Conservation (phyloP, 2,113 vertebrate genomes). For the Pygoscelis antarcticus region DNA sequence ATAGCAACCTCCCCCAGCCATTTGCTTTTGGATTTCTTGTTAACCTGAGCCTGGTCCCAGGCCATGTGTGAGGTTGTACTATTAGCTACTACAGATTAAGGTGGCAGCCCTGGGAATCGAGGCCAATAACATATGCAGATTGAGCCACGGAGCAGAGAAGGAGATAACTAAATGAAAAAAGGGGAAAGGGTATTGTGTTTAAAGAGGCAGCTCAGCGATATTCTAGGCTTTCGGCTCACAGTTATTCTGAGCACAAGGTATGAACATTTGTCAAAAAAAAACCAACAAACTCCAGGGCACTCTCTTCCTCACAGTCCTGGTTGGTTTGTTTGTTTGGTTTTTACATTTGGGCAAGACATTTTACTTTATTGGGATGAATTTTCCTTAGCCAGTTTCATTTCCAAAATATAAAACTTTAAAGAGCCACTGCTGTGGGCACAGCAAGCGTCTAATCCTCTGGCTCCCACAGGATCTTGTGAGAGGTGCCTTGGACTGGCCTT, state of each 20-base stretch:
- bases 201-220: slow-evolving; percentile 33
- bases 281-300: neutral
- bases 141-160: slow-evolving; percentile 33
- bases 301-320: neutral
- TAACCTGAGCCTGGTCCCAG: slow-evolving; percentile 47
- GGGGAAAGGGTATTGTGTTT: slow-evolving; percentile 4
- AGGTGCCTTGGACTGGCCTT: neutral
- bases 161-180: slow-evolving; percentile 56
- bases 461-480: neutral
- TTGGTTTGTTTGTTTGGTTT: neutral
- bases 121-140: slow-evolving; percentile 55
- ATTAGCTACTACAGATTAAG: slow-evolving; percentile 61
- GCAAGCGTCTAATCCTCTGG: neutral
- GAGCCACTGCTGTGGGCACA: neutral
- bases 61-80: slow-evolving; percentile 53
- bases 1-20: slow-evolving; percentile 42
- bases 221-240: neutral
- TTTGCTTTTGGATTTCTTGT: slow-evolving; percentile 58
- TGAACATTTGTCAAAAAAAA: neutral
- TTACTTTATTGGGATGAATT: neutral
- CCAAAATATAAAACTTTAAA: neutral
- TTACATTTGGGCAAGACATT: neutral
- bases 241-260: neutral
- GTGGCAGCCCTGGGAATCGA: slow-evolving; percentile 48
- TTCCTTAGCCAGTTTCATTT: neutral